phyloP scores from a whole-genome alignment of 2,113 vertebrate genomes.

The Sebastes schlegelii region DNA sequence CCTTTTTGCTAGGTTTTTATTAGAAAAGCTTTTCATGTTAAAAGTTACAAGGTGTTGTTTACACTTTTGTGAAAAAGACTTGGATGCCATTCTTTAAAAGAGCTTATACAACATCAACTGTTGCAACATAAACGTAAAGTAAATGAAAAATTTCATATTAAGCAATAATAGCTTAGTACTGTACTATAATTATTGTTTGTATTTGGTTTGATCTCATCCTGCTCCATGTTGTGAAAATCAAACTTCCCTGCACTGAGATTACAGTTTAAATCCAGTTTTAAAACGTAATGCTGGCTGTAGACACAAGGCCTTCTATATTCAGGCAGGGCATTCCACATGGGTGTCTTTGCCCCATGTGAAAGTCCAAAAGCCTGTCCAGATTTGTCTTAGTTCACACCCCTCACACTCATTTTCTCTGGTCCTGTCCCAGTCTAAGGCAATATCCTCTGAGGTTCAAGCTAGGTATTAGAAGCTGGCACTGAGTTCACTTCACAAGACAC shows the following conservation, averaged over 20 bases:
- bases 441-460: conserved; percentile 9
- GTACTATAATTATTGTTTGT: not conserved
- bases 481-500: conserved; percentile 15
- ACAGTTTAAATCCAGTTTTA: not conserved
- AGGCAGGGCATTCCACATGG: not conserved
- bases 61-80: not conserved
- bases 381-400: not conserved
- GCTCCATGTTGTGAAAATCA: not conserved
- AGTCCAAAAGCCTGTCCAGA: conserved; percentile 4
- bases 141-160: not conserved
- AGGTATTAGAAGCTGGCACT: conserved; percentile 1
- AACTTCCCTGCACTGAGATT: not conserved
- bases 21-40: not conserved
- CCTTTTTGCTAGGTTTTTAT: not conserved
- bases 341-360: not conserved
- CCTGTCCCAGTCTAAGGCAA: not conserved
- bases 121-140: not conserved
- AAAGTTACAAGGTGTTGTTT: not conserved
- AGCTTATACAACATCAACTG: not conserved
- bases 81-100: too few species aligned
- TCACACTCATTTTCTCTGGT: conserved; percentile 8
- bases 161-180: not conserved
- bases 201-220: not conserved
- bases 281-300: not conserved
- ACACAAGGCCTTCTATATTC: not conserved